phyloP scores from a whole-genome alignment of 1,140 invertebrate genomes.

The Parasteatoda tepidariorum region DNA sequence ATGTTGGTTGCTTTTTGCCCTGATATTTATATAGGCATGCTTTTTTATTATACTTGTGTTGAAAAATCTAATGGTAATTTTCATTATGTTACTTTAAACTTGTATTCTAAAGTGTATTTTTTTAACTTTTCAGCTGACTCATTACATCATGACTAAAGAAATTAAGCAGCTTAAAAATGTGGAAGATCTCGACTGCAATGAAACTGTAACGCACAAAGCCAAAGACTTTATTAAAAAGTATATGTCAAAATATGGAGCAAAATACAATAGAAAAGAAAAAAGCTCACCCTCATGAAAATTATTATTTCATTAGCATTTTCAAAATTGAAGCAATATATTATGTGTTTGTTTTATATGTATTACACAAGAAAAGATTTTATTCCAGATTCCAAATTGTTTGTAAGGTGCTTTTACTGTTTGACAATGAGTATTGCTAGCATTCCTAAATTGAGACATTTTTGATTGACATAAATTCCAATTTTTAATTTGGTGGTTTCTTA shows the following conservation, averaged over 20 bases:
- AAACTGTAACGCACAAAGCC: constrained; percentile 92
- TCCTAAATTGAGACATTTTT: no score
- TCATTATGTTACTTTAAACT: background rate
- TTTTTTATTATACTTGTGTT: background rate
- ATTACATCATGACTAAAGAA: constrained; percentile 96
- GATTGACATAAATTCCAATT: background rate
- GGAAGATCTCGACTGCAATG: constrained; percentile 88
- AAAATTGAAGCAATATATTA: background rate
- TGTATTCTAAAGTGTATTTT: background rate
- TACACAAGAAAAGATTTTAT: background rate
- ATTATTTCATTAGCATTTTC: background rate
- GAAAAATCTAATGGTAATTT: background rate
- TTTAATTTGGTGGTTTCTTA: background rate
- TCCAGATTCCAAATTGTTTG: no score
- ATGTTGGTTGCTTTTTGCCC: background rate
- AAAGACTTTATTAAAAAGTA: constrained; percentile 96
- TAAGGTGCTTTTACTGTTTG: no score
- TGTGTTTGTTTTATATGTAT: background rate
- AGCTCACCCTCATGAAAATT: background rate
- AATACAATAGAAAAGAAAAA: constrained; percentile 67
- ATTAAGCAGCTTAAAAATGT: constrained; percentile 90
- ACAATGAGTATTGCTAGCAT: no score
- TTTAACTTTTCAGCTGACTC: constrained; percentile 82
- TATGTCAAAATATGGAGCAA: constrained; percentile 87
- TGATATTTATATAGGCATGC: background rate